Conservation (phyloP, 2,888 invertebrate genomes). For the Drosophila algonquin region DNA sequence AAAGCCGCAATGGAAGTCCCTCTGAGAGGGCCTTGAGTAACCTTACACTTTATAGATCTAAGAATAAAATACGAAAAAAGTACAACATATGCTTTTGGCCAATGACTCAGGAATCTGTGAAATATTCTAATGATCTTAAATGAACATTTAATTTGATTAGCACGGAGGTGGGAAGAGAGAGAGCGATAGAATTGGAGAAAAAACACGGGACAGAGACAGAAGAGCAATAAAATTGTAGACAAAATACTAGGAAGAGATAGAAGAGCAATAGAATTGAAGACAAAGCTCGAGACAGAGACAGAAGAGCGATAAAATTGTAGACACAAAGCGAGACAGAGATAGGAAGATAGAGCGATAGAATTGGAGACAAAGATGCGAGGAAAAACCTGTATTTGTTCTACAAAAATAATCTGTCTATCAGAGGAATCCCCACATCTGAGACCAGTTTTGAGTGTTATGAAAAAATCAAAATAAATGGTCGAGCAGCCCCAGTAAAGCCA, state of each 20-base stretch:
- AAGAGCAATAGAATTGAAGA: too few relatives aligned
- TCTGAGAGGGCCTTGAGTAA: too few relatives aligned
- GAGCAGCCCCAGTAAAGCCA: not conserved
- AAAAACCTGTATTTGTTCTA: too few relatives aligned
- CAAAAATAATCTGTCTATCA: not conserved
- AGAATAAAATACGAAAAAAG: not conserved
- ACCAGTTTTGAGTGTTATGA: conserved; percentile 32
- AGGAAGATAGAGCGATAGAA: too few relatives aligned
- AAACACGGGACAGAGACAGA: not conserved
- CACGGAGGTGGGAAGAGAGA: not conserved
- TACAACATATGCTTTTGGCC: not conserved
- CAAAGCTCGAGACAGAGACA: not conserved
- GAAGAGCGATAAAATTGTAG: too few relatives aligned
- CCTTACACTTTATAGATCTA: too few relatives aligned
- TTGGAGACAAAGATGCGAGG: not conserved
- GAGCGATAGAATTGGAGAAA: not conserved
- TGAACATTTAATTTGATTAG: conserved; percentile 26
- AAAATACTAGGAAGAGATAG: not conserved
- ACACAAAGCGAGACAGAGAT: not conserved
- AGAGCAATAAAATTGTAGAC: not conserved
- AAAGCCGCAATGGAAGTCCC: too few relatives aligned
- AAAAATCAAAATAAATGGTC: conserved; percentile 31
- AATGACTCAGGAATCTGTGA: conserved; percentile 15
- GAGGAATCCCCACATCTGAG: conserved; percentile 15
- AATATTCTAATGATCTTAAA: conserved; percentile 7